Evolutionary conservation across 2,113 vertebrate genomes (phyloP), one percentile per base, ranked within the genome.

Genomic region (Accipiter virgatus): DNA sequence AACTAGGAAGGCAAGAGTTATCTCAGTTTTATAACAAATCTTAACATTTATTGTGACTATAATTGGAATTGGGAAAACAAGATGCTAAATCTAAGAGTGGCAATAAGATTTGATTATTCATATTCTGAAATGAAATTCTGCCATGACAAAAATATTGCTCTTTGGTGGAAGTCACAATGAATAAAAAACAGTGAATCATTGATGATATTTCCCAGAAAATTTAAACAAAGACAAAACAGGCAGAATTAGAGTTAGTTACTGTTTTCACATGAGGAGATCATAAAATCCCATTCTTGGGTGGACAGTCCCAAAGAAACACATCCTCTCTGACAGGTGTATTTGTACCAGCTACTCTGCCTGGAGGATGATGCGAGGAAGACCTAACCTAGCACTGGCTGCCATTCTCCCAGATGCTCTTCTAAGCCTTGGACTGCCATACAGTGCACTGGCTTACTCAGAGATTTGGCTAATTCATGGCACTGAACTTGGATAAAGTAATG

Each of bases 21-120:
- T 79, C 26, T 73, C 52, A 62, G 34, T 74, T 93, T 93, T 80
- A 47, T 83, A 90, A 62, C 14, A 95, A 87, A 94, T 85, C 16
- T 84, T 89, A 74, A 63, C 27, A 70, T 78, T 93, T 86, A 65
- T 48, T 90, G 18, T 81, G 21, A 59, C 71, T 83, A 16, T 74
- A 94, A 74, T 48, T 87, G 73, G 48, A 94, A 78, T 4, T 66
- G 18, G 47, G 29, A 83, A 93, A 95, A 42, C 47, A 88, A 86
- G 62, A 45, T 45, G 15, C 72, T 81, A 36, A 58, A 79, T 81
- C 43, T 68, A 74, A 78, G 6, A 48, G 31, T 84, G 52, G 36
- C 47, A 88, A 65, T 74, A 66, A 79, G 50, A 52, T 66, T 45
- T 90, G 68, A 79, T 78, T 84, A 79, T 86, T 88, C 48, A 40